Base-by-base conservation (phyloP, 1,140 invertebrate species). In the Episyrphus balteatus region DNA sequence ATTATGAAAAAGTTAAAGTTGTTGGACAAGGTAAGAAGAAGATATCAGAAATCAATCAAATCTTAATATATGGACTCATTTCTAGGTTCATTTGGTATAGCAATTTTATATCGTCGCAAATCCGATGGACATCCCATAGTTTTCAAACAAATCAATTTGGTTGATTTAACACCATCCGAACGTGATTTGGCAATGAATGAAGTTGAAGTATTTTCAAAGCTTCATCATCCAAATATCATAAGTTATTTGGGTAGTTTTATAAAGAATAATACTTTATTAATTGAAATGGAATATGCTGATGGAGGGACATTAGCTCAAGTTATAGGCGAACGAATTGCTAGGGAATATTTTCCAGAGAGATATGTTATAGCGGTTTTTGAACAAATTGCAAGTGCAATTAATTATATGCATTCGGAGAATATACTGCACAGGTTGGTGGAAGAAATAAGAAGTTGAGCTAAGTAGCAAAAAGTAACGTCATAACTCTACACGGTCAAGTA, bases 241-340 rank as follows among this genome's bases (percentile, higher is more conserved):
- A 80, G 79, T 53, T 88, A 88, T 60, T 78, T 79, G 55, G 82
- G 86, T 48, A 85, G 80, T 59, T 88, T 85, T 66, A 81, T 85
- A 61, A 75, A 77, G 59, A 79, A 86, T 58, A 81, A 82, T 5
- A 71, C 79, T 21, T 63, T 88, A 7, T 80, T 84, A 69, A 87
- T 87, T 49, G 82, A 88, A 68, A 88, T 87, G 82, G 85, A 88
- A 61, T 88, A 84, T 65, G 84, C 83, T 14, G 82, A 86, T 65
- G 81, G 81, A 17, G 84, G 84, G 26, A 88, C 81, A 2, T 54
- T 88, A 43, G 74, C 79, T 3, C 80, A 86, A 54, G 76, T 78
- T 48, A 71, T 88, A 3, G 57, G 74, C 8, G 69, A 73, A 51
- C 62, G 71, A n/a, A 59, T 59, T 11, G 51, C 55, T 13, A 48